phyloP scores from a whole-genome alignment of 1,140 invertebrate genomes.

The Penaeus vannamei region DNA sequence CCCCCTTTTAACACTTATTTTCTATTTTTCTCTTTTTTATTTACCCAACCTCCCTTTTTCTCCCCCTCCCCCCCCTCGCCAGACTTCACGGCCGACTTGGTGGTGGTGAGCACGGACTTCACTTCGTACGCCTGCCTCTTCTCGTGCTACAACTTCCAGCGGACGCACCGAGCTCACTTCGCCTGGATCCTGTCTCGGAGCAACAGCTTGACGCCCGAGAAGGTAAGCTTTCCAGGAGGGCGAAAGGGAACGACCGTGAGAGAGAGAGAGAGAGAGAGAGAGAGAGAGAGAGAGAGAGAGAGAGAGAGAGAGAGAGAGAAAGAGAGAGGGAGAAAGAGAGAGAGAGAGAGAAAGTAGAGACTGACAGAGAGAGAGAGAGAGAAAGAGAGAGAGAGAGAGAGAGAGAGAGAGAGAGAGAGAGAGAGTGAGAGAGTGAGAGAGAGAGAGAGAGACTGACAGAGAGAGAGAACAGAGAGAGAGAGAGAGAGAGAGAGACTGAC shows the following conservation, averaged over 20 bases:
- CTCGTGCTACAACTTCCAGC: slow-evolving; percentile 39
- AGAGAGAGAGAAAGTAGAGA: background rate
- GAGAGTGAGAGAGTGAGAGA: background rate
- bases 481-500: no score
- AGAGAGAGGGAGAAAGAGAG: background rate
- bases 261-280: background rate
- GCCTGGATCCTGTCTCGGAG: slow-evolving; percentile 34
- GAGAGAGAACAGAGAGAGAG: background rate
- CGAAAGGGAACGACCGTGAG: background rate
- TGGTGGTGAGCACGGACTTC: slow-evolving; percentile 25
- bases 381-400: background rate
- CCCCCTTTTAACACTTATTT: no score
- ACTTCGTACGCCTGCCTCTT: slow-evolving; percentile 24
- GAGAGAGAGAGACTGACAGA: background rate
- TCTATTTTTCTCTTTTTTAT: no score
- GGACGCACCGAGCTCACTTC: slow-evolving; percentile 5
- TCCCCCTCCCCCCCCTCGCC: background rate
- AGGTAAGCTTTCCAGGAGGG: background rate
- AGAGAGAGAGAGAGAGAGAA: background rate
- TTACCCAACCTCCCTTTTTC: no score
- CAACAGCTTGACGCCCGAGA: background rate
- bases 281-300: background rate
- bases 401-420: background rate
- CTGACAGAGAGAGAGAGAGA: background rate
- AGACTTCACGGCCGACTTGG: slow-evolving; percentile 29